Evolutionary conservation across 2,113 vertebrate species (phyloP).

Genomic region (Heterotilapia buettikoferi): DNA sequence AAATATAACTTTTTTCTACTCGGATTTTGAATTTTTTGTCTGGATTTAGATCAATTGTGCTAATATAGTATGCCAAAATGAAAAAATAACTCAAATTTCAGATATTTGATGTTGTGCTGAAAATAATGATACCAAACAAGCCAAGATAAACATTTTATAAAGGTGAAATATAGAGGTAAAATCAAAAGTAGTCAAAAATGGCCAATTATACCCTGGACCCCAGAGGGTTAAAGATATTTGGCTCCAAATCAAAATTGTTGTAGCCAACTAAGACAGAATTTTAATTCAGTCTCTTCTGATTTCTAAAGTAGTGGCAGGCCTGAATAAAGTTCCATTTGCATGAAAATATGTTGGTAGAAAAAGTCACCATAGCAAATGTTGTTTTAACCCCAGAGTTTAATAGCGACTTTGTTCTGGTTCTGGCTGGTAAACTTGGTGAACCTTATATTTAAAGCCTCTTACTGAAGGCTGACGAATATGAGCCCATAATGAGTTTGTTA

Average conservation of each 20-base stretch:
- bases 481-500: neutral
- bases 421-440: neutral
- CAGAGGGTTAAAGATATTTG: fast-evolving
- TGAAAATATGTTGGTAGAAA: neutral
- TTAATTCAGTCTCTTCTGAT: neutral
- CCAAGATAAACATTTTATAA: too few species aligned
- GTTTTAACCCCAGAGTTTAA: fast-evolving
- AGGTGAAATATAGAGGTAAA: too few species aligned
- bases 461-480: neutral
- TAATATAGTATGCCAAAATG: too few species aligned
- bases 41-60: too few species aligned
- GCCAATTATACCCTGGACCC: too few species aligned
- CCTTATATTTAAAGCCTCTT: neutral
- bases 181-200: too few species aligned
- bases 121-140: too few species aligned
- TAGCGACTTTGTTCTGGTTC: fast-evolving
- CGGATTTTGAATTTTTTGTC: too few species aligned
- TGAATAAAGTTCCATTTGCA: neutral
- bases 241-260: neutral
- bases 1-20: too few species aligned
- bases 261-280: neutral
- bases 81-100: too few species aligned
- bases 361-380: neutral
- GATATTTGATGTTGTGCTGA: too few species aligned
- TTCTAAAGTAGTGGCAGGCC: fast-evolving